Evolutionary conservation across 1,140 invertebrate species (phyloP).

Genomic region (Chelonus insularis): DNA sequence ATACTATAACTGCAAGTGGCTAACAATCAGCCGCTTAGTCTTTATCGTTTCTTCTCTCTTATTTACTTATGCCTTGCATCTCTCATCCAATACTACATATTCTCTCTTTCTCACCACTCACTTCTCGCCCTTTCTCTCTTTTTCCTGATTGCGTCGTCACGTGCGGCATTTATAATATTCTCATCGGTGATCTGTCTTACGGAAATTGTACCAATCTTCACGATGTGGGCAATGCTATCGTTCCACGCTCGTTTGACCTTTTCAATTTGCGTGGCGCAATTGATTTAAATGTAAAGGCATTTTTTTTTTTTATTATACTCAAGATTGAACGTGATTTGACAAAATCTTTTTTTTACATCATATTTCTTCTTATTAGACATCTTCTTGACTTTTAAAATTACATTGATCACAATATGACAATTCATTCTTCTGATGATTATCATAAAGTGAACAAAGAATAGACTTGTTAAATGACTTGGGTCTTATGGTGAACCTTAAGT

Average conservation of each 20-base stretch:
- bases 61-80: not conserved
- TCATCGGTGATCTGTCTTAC: constrained; percentile 29
- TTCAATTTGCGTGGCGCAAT: constrained; percentile 30
- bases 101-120: not conserved
- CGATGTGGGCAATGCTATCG: constrained; percentile 28
- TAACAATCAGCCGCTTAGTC: constrained; percentile 1
- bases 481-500: no score
- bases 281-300: constrained; percentile 27
- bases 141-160: constrained; percentile 8
- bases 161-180: constrained; percentile 29
- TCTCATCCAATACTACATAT: not conserved
- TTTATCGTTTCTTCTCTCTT: not conserved
- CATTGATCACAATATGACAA: constrained; percentile 11
- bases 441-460: not conserved
- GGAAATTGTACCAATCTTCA: constrained; percentile 29
- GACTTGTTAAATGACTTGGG: no score
- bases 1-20: constrained; percentile 11
- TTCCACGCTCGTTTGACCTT: constrained; percentile 31
- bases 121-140: constrained; percentile 6
- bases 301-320: constrained; percentile 13
- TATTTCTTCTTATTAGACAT: not conserved
- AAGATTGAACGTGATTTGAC: constrained; percentile 1
- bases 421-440: constrained; percentile 2
- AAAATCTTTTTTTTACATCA: constrained; percentile 7
- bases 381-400: constrained; percentile 13